Base-by-base conservation (phyloP, 2,113 vertebrate genomes). In the Xenopus borealis region DNA sequence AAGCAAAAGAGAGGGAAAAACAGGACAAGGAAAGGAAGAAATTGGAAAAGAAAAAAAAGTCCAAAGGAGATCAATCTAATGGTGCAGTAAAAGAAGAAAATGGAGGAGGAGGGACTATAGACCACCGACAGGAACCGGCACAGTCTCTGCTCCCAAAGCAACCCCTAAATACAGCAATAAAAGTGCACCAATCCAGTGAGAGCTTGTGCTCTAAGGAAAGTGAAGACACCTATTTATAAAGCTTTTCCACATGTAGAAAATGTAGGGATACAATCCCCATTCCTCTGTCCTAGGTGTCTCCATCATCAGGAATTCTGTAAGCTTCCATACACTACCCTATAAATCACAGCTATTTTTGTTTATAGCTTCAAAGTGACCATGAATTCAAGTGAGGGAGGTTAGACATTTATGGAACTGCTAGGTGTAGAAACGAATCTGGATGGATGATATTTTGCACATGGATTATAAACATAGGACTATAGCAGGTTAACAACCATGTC, bases 171-270 rank as follows among this genome's bases (percentile, higher is more conserved):
- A 77, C 82, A 73, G 74, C 79, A 82, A n/a, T 55, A 3, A 71
- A 83, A 47, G 69, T 88, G 73, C 91, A 91, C 81, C 79, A 63
- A 78, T 98, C 95, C 75, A 91, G 86, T 79, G 94, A 95, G 83
- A 98, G 96, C 85, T 89, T 98, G 85, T 93, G 86, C 65, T 96
- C 95, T 85, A 92, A 89, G 80, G 96, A 96, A 81, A 92, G 91
- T 11, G 94, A 94, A 80, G 97, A 98, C 82, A 98, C 97, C 0
- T 98, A 98, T 82, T 92, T 99, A 93, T 98, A 97, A 88, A 83
- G 84, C 4, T 71, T 30, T 19, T 20, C 46, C 73, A 53, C 46
- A 23, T n/a, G 27, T 17, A 18, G 23, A 8, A 40, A 57, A 58
- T 7, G 20, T 30, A 20, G 11, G n/a, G 10, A 72, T 44, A 63